Conservation (phyloP, 1,140 invertebrate species). For the Drosophila triauraria region DNA sequence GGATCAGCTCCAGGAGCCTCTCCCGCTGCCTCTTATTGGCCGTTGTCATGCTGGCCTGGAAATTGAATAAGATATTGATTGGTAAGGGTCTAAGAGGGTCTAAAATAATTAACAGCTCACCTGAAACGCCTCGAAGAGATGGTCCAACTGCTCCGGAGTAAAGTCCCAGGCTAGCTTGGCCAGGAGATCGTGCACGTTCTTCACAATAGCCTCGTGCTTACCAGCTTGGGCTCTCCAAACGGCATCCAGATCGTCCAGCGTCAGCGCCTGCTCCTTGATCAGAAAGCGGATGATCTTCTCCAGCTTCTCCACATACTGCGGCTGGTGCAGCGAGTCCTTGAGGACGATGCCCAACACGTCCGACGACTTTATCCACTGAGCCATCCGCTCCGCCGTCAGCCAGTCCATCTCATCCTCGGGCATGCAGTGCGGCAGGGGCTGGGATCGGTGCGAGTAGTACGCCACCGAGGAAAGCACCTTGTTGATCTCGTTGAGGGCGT, state of each 20-base stretch:
- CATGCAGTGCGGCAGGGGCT: slow-evolving; percentile 85
- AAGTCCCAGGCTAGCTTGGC: slow-evolving; percentile 99
- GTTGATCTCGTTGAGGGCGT: slow-evolving; percentile 99
- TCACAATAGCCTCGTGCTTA: slow-evolving; percentile 98
- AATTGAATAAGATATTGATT: slow-evolving; percentile 15
- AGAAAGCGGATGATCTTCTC: slow-evolving; percentile 99
- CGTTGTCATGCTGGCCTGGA: slow-evolving; percentile 96
- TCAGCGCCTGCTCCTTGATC: slow-evolving; percentile 97
- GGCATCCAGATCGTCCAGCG: slow-evolving; percentile 95
- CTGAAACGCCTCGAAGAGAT: slow-evolving; percentile 99
- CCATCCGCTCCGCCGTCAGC: slow-evolving; percentile 96
- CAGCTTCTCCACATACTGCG: slow-evolving; percentile 98
- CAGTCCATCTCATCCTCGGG: slow-evolving; percentile 94
- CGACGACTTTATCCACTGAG: slow-evolving; percentile 99
- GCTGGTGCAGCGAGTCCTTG: slow-evolving; percentile 97
- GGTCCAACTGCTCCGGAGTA: slow-evolving; percentile 97
- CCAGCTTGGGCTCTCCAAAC: slow-evolving; percentile 98
- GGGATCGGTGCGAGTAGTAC: slow-evolving; percentile 92
- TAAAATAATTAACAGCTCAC: slow-evolving; percentile 85
- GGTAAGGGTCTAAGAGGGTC: not conserved
- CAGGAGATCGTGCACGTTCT: slow-evolving; percentile 98
- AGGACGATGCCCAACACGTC: slow-evolving; percentile 98
- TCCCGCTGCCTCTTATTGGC: slow-evolving; percentile 98
- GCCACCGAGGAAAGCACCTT: slow-evolving; percentile 97
- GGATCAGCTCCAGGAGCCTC: slow-evolving; percentile 97